phyloP scores from a whole-genome alignment of 2,888 invertebrate genomes.

The Caprella mutica region DNA sequence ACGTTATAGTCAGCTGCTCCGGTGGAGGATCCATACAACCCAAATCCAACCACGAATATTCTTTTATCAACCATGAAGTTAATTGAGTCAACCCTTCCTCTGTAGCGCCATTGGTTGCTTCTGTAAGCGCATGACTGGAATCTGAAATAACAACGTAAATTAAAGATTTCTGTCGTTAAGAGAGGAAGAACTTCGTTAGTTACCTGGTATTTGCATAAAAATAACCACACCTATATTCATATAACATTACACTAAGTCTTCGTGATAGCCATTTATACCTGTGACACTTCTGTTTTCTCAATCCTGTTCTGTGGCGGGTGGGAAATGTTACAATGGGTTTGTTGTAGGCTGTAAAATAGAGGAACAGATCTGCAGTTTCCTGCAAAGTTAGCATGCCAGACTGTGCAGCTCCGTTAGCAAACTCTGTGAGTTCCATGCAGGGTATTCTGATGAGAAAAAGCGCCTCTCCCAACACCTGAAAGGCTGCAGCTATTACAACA shows the following conservation, averaged over 20 bases:
- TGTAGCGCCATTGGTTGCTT: slow-evolving; percentile 93
- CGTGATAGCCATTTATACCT: slow-evolving; percentile 11
- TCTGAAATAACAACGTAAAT: slow-evolving; percentile 52
- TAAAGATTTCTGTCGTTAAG: background rate
- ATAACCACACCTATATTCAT: too few relatives aligned
- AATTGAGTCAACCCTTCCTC: slow-evolving; percentile 91
- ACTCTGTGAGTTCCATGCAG: slow-evolving; percentile 84
- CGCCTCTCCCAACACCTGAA: slow-evolving; percentile 47
- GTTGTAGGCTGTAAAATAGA: slow-evolving; percentile 76
- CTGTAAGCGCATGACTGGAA: slow-evolving; percentile 94
- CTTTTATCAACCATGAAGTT: slow-evolving; percentile 91
- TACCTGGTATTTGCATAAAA: too few relatives aligned
- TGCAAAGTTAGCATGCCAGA: slow-evolving; percentile 79
- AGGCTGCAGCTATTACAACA: too few relatives aligned
- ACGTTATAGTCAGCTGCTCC: slow-evolving; percentile 91
- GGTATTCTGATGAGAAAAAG: slow-evolving; percentile 82
- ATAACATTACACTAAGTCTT: background rate
- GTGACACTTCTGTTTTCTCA: slow-evolving; percentile 65
- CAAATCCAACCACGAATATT: slow-evolving; percentile 91
- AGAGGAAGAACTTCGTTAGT: too few relatives aligned
- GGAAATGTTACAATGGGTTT: slow-evolving; percentile 76
- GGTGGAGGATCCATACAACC: slow-evolving; percentile 88
- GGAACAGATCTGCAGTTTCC: slow-evolving; percentile 88
- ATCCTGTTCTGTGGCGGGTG: slow-evolving; percentile 67
- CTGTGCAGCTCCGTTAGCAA: slow-evolving; percentile 90